These are phyloP conservation scores for Phallusia fumigata DNA, from an alignment of 23 tunicate genomes.

Conservation along the genomic window DNA sequence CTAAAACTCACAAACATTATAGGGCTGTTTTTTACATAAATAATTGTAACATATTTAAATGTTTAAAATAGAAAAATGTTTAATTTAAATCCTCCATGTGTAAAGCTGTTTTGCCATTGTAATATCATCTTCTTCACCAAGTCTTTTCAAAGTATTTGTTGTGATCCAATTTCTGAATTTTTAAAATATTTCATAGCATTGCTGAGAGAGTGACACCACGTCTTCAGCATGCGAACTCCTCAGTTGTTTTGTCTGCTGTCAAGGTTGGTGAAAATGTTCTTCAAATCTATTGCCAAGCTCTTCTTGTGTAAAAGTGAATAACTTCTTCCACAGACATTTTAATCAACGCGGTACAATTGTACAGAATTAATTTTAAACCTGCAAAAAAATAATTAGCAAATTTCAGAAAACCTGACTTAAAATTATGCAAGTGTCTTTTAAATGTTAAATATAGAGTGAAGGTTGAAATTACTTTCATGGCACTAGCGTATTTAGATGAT, in stretches of 20 bases:
- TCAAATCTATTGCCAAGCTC: neutral
- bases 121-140: neutral
- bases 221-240: constrained; percentile 94
- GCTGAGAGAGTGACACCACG: constrained; percentile 95
- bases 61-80: too few relatives aligned
- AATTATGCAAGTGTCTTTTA: too few relatives aligned
- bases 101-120: neutral
- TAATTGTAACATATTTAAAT: too few relatives aligned
- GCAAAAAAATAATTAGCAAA: neutral
- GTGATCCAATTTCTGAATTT: neutral
- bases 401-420: too few relatives aligned
- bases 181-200: constrained; percentile 41
- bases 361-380: too few relatives aligned
- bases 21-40: too few relatives aligned
- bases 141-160: neutral
- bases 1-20: too few relatives aligned
- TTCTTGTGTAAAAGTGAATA: neutral
- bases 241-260: constrained; percentile 94
- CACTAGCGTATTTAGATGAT: too few relatives aligned
- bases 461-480: too few relatives aligned
- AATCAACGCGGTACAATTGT: too few relatives aligned
- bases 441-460: too few relatives aligned
- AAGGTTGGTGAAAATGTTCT: constrained; percentile 42
- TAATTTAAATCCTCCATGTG: too few relatives aligned
- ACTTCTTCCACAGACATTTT: neutral